These are phyloP conservation scores for Nineta flava DNA, from an alignment of 2,888 invertebrate species.

Conservation along the genomic window DNA sequence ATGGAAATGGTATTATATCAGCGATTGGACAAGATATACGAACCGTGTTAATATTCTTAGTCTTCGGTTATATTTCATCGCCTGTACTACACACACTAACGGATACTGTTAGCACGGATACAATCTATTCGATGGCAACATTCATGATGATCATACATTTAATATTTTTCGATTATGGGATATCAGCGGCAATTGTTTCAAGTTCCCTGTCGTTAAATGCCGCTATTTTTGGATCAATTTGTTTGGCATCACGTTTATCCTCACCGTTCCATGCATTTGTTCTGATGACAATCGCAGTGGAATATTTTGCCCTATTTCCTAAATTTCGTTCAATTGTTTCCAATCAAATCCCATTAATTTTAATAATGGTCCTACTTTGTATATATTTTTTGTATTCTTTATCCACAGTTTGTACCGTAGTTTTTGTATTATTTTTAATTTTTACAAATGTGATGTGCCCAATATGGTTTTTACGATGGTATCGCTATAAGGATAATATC, in stretches of 20 bases:
- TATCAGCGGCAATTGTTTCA: constrained; percentile 74
- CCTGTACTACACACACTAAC: constrained; percentile 89
- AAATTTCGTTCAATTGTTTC: constrained; percentile 51
- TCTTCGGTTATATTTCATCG: constrained; percentile 77
- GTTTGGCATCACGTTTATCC: constrained; percentile 79
- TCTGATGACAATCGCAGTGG: constrained; percentile 73
- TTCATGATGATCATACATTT: constrained; percentile 78
- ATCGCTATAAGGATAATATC: constrained; percentile 75
- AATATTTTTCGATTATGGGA: constrained; percentile 84
- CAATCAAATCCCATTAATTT: constrained; percentile 35
- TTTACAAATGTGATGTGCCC: constrained; percentile 62
- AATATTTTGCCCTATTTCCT: constrained; percentile 80
- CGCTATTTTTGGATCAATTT: constrained; percentile 88
- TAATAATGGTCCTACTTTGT: constrained; percentile 34
- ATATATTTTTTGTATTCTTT: constrained; percentile 34
- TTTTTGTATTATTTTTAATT: constrained; percentile 41
- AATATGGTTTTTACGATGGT: constrained; percentile 55
- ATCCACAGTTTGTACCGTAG: constrained; percentile 36
- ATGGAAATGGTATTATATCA: constrained; percentile 17
- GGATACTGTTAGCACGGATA: constrained; percentile 92
- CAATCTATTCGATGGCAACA: constrained; percentile 86
- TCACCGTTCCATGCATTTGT: constrained; percentile 79
- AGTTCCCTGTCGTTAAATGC: constrained; percentile 86
- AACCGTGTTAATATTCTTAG: constrained; percentile 65
- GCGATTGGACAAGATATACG: constrained; percentile 45